Base-by-base conservation (phyloP, 1,140 invertebrate species). In the Drosophila pseudoananassae region DNA sequence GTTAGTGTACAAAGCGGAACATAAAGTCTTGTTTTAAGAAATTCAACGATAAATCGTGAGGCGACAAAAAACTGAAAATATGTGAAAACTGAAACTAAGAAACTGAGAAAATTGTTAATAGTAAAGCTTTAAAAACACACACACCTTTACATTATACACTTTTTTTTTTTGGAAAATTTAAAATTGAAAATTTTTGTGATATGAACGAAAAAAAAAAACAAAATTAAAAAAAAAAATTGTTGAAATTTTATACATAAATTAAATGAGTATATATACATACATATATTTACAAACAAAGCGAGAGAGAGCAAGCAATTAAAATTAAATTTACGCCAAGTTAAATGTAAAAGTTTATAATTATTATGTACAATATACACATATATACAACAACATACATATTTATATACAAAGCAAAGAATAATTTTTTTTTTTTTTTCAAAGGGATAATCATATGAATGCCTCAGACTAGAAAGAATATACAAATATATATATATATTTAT, bases 161-260 rank as follows among this genome's bases (percentile, higher is more conserved):
- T 46, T 20, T 23, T 15, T 76, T 79, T 36, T 73, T 79, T 77
- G 51, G 81, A 49, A 71, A 85, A 60, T 69, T 52, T 31, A 38
- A 70, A 78, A 83, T 85, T 87, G 81, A 87, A 87, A 87, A 87
- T 87, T 87, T 82, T 87, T 87, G 82, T 87, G 82, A 87, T 87
- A 87, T 87, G 58, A 66, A 85, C 69, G 65, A 85, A 76, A 87
- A 81, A 87, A 81, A 85, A 76, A 87, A 70, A 65, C 59, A 68
- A 87, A 81, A 87, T 78, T 85, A 78, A 76, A 71, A 82, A 38
- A 56, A 38, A 56, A 71, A 59, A 47, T 58, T 71, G 68, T 72
- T 72, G 68, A 72, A 72, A 71, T 71, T 66, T 76, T 55, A 83
- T 60, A 64, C 73, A 65, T 51, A 71, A 27, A 76, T 83, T 64